Percentiles rank a stretch among this genome's conserved stretches.
Evolutionary conservation across 2,797 vertebrate species (phyloP).

Genomic region (Sebastolobus alascanus): DNA sequence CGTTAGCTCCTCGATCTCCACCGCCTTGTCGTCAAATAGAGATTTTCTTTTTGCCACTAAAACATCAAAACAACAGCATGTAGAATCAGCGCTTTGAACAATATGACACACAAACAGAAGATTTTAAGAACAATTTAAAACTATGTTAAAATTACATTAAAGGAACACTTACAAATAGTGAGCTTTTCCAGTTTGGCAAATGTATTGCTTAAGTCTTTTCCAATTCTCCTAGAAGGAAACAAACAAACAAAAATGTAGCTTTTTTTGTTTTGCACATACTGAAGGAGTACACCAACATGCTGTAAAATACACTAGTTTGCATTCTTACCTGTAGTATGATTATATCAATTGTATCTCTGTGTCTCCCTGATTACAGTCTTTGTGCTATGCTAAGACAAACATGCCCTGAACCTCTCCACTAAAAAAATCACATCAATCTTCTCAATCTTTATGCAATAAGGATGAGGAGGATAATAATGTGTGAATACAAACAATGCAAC

Average conservation of each 20-base stretch:
- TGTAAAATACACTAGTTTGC: not conserved
- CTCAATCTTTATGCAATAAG: not conserved
- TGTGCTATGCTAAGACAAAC: not conserved
- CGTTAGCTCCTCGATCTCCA: conserved; percentile 95
- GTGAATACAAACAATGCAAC: conserved; percentile 18
- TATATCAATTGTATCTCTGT: not conserved
- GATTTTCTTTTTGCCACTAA: conserved; percentile 96
- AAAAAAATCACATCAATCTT: not conserved
- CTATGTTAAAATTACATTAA: not conserved
- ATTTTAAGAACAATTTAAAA: not conserved
- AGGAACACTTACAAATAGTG: conserved; percentile 90
- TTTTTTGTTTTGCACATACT: not conserved
- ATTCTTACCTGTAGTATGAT: not conserved
- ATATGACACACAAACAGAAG: not conserved
- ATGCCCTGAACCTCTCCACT: not conserved
- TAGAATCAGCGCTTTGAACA: not conserved
- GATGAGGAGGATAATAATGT: not conserved
- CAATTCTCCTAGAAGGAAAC: conserved; percentile 89
- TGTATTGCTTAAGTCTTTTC: conserved; percentile 96
- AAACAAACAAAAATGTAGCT: conserved; percentile 11
- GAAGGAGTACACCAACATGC: not conserved
- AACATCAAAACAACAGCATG: conserved; percentile 36
- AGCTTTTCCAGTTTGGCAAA: conserved; percentile 97
- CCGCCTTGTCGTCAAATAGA: conserved; percentile 94
- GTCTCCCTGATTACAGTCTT: not conserved